phyloP scores from a whole-genome alignment of 2,888 invertebrate species.

The Drosophila bunnanda region DNA sequence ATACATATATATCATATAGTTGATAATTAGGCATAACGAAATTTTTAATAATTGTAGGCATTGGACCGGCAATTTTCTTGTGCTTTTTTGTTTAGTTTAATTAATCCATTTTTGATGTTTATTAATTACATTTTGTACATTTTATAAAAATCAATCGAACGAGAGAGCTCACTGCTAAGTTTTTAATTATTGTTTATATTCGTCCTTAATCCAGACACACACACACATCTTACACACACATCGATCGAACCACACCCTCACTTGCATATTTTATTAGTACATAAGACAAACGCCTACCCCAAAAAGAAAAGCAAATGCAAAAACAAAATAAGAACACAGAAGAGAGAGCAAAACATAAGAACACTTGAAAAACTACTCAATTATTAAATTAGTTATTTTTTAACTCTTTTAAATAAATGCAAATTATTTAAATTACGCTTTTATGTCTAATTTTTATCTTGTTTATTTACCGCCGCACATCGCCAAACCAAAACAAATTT shows the following conservation, averaged over 20 bases:
- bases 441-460: conserved; percentile 28
- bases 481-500: conserved; percentile 38
- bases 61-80: conserved; percentile 63
- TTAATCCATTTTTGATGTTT: conserved; percentile 73
- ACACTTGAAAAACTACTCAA: conserved; percentile 72
- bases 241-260: conserved; percentile 22
- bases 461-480: conserved; percentile 15
- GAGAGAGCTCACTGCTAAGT: conserved; percentile 70
- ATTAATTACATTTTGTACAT: conserved; percentile 78
- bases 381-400: conserved; percentile 70
- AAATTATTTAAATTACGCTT: conserved; percentile 61
- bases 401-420: conserved; percentile 69
- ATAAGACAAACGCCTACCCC: conserved; percentile 33
- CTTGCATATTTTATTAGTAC: conserved; percentile 51
- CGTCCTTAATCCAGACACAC: conserved; percentile 59
- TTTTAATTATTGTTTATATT: conserved; percentile 75
- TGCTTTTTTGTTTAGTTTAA: conserved; percentile 76
- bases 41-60: conserved; percentile 69
- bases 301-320: conserved; percentile 21
- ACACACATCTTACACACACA: conserved; percentile 12
- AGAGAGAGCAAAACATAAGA: conserved; percentile 30
- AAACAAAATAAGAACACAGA: conserved; percentile 13
- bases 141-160: conserved; percentile 64
- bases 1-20: conserved; percentile 62
- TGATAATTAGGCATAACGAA: conserved; percentile 70